These are phyloP conservation scores for Erpobdella octoculata DNA, from an alignment of 2,888 invertebrate species.

Conservation along the genomic window DNA sequence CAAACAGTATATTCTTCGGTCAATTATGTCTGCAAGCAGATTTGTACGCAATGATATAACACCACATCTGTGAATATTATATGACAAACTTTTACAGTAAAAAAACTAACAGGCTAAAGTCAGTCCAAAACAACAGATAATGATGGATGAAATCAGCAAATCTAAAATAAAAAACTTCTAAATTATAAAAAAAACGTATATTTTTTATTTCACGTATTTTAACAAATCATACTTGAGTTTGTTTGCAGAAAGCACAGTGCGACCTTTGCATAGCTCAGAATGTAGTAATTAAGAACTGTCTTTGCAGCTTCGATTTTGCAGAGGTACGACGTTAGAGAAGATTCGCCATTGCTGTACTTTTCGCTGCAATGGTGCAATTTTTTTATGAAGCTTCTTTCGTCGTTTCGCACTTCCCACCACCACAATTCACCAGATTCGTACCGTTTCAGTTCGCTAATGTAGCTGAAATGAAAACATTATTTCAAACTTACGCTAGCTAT, in stretches of 20 bases:
- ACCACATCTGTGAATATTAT: too few relatives aligned
- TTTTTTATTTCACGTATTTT: too few relatives aligned
- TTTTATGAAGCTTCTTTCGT: neutral
- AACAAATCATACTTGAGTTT: neutral
- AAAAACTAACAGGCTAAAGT: conserved; percentile 2
- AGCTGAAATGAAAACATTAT: neutral
- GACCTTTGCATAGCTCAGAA: neutral
- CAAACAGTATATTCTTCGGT: conserved; percentile 4
- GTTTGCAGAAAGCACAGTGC: neutral
- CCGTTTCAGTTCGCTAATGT: neutral
- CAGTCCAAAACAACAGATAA: neutral
- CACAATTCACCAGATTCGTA: conserved; percentile 18
- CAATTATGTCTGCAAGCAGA: conserved; percentile 10
- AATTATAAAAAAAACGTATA: neutral
- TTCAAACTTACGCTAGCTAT: neutral
- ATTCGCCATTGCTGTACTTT: neutral
- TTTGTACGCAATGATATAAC: neutral
- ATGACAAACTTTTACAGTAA: too few relatives aligned
- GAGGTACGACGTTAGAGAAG: neutral
- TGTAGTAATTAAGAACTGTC: neutral
- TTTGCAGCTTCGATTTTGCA: conserved; percentile 4
- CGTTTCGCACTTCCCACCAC: conserved; percentile 18
- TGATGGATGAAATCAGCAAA: neutral
- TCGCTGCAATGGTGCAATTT: neutral
- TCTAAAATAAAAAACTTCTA: neutral